These are phyloP conservation scores for Microtus montanus DNA, from an alignment of 2,113 vertebrate species.

Conservation along the genomic window DNA sequence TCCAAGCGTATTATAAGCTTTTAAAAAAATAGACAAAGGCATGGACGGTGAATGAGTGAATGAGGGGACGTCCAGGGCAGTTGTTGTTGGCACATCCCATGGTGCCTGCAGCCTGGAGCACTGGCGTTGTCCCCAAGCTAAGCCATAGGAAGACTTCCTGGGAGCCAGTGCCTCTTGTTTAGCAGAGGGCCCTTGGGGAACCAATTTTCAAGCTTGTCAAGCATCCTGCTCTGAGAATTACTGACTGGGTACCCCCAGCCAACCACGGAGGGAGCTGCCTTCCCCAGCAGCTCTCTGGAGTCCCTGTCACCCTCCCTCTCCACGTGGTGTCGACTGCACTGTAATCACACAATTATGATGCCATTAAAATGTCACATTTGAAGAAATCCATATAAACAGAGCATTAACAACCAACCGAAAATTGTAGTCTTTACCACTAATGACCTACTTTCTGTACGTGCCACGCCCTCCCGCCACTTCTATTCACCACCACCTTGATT, in stretches of 20 bases:
- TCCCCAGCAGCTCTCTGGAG: slow-evolving; percentile 7
- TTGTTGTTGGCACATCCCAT: background rate
- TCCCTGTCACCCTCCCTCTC: slow-evolving; percentile 64
- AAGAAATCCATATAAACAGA: slow-evolving; percentile 88
- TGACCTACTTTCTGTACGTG: slow-evolving; percentile 79
- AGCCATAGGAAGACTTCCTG: background rate
- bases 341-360: slow-evolving; percentile 88
- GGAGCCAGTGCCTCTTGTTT: background rate
- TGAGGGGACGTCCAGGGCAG: background rate
- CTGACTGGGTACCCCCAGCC: background rate
- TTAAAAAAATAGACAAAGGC: background rate
- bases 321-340: slow-evolving; percentile 78
- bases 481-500: slow-evolving; percentile 48
- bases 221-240: background rate
- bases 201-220: background rate
- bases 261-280: background rate
- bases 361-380: slow-evolving; percentile 88
- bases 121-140: background rate
- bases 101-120: too few relatives aligned
- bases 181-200: background rate
- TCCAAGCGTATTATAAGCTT: background rate
- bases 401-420: slow-evolving; percentile 85
- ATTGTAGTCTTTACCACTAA: slow-evolving; percentile 87
- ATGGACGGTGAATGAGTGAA: background rate
- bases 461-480: background rate